Evolutionary conservation across 2,888 invertebrate species (phyloP).

Genomic region (Eupithecia abbreviata): DNA sequence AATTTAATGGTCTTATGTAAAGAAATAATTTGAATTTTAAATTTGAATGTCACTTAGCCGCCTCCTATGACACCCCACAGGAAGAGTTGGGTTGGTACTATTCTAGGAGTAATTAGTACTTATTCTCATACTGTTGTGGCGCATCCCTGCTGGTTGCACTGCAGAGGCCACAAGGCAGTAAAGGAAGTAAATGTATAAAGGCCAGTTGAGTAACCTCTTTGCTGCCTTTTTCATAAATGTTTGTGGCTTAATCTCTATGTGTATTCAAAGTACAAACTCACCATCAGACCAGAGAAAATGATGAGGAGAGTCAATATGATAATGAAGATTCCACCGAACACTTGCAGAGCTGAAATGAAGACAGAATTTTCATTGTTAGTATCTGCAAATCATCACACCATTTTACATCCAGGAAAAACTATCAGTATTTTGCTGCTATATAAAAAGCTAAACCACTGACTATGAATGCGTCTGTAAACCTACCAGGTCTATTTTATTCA

Average conservation of each 20-base stretch:
- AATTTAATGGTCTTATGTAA: too few relatives aligned
- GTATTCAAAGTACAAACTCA: constrained; percentile 50
- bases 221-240: neutral
- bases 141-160: too few relatives aligned
- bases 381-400: neutral
- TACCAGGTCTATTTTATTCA: too few relatives aligned
- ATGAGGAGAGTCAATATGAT: constrained; percentile 84
- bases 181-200: too few relatives aligned
- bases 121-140: too few relatives aligned
- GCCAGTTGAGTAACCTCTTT: neutral
- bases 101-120: too few relatives aligned
- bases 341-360: constrained; percentile 87
- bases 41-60: too few relatives aligned
- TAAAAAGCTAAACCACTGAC: neutral
- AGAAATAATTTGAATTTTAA: too few relatives aligned
- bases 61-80: too few relatives aligned
- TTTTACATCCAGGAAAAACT: neutral
- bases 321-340: constrained; percentile 87
- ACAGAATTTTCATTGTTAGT: neutral
- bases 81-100: too few relatives aligned
- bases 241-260: neutral
- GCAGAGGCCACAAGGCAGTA: too few relatives aligned
- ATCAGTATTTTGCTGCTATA: neutral
- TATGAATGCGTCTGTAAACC: too few relatives aligned
- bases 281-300: constrained; percentile 83